Evolutionary conservation across 2,113 vertebrate species (phyloP).

Genomic region (Phylloscopus trochiloides): DNA sequence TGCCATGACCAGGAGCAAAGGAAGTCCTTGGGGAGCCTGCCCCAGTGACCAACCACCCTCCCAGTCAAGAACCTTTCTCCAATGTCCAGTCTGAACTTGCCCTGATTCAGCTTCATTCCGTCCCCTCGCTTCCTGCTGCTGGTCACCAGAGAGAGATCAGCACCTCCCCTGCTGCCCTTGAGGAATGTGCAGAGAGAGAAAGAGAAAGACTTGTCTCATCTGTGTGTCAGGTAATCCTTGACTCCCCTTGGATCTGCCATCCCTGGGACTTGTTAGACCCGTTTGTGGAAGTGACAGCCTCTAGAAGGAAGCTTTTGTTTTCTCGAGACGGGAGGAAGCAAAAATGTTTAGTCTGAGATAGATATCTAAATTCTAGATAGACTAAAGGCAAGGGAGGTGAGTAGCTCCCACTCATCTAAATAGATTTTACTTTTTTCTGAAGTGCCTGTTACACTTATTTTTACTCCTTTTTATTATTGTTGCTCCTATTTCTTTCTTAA

Average conservation of each 20-base stretch:
- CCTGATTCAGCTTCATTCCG: background rate
- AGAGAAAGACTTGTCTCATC: background rate
- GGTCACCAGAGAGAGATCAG: background rate
- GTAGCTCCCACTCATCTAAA: background rate
- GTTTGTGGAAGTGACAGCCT: background rate
- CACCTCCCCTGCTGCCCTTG: background rate
- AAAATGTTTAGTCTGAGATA: background rate
- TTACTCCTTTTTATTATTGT: background rate
- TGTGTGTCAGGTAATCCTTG: background rate
- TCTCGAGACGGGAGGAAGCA: background rate
- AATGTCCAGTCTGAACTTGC: background rate
- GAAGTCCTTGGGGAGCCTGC: background rate
- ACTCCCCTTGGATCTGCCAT: background rate
- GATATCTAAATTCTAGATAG: background rate
- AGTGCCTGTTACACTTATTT: background rate
- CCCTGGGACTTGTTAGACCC: background rate
- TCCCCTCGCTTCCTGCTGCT: accelerated
- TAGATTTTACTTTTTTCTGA: background rate
- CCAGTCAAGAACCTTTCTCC: background rate
- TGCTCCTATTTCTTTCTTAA: background rate
- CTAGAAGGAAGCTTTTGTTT: background rate
- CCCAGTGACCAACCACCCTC: background rate
- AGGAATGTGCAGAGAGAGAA: background rate
- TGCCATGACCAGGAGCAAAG: background rate
- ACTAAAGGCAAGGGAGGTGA: background rate